Percentiles rank a stretch among this genome's conserved stretches.
Evolutionary conservation across 2,113 vertebrate species (phyloP).

Genomic region (Hyaena hyaena): DNA sequence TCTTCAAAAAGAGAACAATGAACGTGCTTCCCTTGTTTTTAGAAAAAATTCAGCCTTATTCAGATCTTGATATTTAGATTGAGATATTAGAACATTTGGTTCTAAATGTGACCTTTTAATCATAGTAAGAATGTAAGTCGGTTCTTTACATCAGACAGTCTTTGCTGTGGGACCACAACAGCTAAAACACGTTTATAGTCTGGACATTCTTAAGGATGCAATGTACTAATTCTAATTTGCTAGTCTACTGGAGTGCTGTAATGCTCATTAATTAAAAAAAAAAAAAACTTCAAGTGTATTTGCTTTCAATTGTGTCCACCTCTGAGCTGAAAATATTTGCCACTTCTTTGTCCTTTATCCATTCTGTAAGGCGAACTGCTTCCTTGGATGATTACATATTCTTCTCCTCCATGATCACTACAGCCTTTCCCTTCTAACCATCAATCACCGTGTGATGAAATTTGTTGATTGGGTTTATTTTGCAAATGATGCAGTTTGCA

Average conservation of each 20-base stretch:
- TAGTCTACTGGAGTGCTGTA: background rate
- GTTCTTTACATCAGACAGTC: background rate
- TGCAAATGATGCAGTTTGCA: slow-evolving; percentile 75
- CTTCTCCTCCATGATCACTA: slow-evolving; percentile 19
- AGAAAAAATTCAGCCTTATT: background rate
- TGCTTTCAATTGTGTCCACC: slow-evolving; percentile 50
- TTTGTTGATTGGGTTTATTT: slow-evolving; percentile 74
- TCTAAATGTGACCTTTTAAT: slow-evolving; percentile 55
- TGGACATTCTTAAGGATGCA: background rate
- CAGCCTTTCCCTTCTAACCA: slow-evolving; percentile 36
- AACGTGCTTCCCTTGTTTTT: slow-evolving; percentile 35
- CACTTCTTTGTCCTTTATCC: slow-evolving; percentile 68
- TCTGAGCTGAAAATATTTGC: slow-evolving; percentile 67
- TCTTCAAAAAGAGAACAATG: slow-evolving; percentile 43
- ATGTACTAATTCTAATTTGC: slow-evolving; percentile 36
- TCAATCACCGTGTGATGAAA: slow-evolving; percentile 74
- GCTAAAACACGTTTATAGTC: background rate
- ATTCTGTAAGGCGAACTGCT: slow-evolving; percentile 25
- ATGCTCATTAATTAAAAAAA: slow-evolving; percentile 55
- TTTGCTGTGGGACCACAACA: background rate
- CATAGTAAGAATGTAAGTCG: background rate
- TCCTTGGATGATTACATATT: background rate
- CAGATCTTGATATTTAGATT: background rate
- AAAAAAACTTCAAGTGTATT: slow-evolving; percentile 39
- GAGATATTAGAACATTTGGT: slow-evolving; percentile 23